Evolutionary conservation across 2,888 invertebrate genomes (phyloP), one percentile per base, ranked within the genome.

Genomic region (Antitype chi): DNA sequence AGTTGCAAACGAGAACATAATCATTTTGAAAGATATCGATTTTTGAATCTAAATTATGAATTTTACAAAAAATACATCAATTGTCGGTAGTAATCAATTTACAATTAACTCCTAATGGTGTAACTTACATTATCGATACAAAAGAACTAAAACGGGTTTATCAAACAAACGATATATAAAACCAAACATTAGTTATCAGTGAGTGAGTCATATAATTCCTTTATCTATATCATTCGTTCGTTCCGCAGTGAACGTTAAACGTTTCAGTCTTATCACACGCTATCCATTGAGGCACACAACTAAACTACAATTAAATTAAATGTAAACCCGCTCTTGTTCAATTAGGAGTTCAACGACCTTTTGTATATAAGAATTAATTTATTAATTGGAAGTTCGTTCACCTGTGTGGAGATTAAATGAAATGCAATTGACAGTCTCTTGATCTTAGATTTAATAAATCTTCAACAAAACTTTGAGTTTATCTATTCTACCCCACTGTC

Each of bases 261-360:
- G 72, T 70, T 80, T 52, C 15, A 52, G 70, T 47, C 85, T 89
- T 89, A 89, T 88, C 89, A 81, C 85, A 86, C 81, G 87, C 80
- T 52, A 84, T 78, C 70, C 76, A 86, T 85, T 82, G 80, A 86
- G 67, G 28, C 70, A 75, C 60, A 77, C 77, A 76, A 78, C 74
- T 75, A 67, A 78, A 81, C 69, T 75, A 73, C 74, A 72, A 76
- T 82, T 74, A 74, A 78, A 87, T 77, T 83, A 74, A 76, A 79
- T 73, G 43, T 74, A 84, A 81, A 80, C 81, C 55, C 74, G 47
- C 70, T 79, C 85, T 85, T 85, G 78, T 81, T 84, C 74, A 83
- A 88, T 88, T 87, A 80, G 73, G 38, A n/a, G 80, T 77, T 81
- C 75, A 79, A 60, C 62, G 78, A 70, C 75, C 74, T 77, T 76